Evolutionary conservation across 53 echinoderm and acorn worm species (phyloP), one percentile per base, ranked within the genome.

Genomic region (Astropecten irregularis): DNA sequence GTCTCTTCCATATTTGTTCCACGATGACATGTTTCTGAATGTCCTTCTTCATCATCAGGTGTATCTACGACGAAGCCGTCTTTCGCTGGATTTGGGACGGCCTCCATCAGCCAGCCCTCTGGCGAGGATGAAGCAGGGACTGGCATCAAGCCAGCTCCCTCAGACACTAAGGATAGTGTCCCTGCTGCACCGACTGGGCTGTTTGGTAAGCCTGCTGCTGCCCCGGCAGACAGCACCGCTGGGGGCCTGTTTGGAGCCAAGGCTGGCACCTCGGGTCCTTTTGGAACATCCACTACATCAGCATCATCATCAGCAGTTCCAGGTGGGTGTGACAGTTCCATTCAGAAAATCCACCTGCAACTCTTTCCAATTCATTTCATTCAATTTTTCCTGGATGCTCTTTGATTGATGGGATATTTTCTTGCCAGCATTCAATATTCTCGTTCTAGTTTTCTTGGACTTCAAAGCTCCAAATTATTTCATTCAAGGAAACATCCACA

Each of bases 101-200:
- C 27, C 39, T 4, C 40, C 31, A 49, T 27, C 28, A 33, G 0
- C 13, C 86, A 66, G 33, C 51, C 55, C n/a, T 26, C 9, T 1
- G 85, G 73, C 3, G 73, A 47, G 22, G 86, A 85, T 44, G 86
- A 85, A 25, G 74, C 76, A 25, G 86, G 86, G 9, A 40, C 65
- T 29, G 65, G 86, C 36, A 9, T 15, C 2, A 20, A 16, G 18
- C 58, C 91, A 29, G 27, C 23, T 10, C 3, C 77, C 14, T 16
- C 82, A 6, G 66, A 81, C 35, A 37, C 44, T 23, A 9, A 60
- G 14, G 44, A 44, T 38, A 13, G 28, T 53, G 21, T 50, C 23
- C 9, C 72, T n/a, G 36, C 61, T 30, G 34, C 83, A 40, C 49
- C 70, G 39, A 38, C 67, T 3, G 62, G 53, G 1, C 50, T 66